A percentile compares a stretch with the other conserved stretches of the same genome.
Evolutionary conservation across 1,140 invertebrate genomes (phyloP).

Genomic region (Brachionus angularis): DNA sequence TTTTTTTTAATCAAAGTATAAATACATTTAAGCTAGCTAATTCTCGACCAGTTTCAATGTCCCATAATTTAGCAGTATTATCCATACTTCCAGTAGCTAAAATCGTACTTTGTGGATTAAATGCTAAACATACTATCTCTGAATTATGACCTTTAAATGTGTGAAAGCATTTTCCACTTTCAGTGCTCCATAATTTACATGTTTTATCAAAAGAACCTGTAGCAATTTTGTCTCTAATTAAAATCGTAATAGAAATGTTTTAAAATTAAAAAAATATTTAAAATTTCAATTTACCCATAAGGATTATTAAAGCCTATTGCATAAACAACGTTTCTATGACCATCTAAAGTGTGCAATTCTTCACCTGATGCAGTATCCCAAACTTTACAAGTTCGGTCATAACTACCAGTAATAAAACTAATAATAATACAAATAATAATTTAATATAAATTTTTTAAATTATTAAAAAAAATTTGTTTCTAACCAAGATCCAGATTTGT

Average conservation of each 20-base stretch:
- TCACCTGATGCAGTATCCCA: slow-evolving; percentile 71
- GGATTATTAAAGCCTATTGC: slow-evolving; percentile 72
- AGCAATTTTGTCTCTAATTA: slow-evolving; percentile 66
- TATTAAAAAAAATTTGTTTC: neutral
- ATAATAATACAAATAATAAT: slow-evolving; percentile 45
- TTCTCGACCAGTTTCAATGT: slow-evolving; percentile 65
- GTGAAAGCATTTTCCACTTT: slow-evolving; percentile 65
- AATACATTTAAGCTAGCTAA: slow-evolving; percentile 58
- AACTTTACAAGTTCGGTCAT: slow-evolving; percentile 76
- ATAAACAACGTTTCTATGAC: slow-evolving; percentile 76
- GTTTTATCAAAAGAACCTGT: slow-evolving; percentile 77
- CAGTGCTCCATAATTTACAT: slow-evolving; percentile 67
- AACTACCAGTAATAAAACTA: slow-evolving; percentile 75
- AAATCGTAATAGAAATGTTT: neutral
- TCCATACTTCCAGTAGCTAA: slow-evolving; percentile 73
- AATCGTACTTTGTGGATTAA: slow-evolving; percentile 64
- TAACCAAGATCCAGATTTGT: slow-evolving; percentile 65
- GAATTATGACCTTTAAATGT: slow-evolving; percentile 70
- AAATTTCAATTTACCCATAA: slow-evolving; percentile 62
- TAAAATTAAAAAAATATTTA: neutral
- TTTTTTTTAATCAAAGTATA: no score
- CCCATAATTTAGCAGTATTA: slow-evolving; percentile 67
- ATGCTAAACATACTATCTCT: slow-evolving; percentile 66
- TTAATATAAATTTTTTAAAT: neutral
- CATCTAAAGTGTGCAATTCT: slow-evolving; percentile 67